phyloP scores from a whole-genome alignment of 2,113 vertebrate genomes.

The Sorex araneus region DNA sequence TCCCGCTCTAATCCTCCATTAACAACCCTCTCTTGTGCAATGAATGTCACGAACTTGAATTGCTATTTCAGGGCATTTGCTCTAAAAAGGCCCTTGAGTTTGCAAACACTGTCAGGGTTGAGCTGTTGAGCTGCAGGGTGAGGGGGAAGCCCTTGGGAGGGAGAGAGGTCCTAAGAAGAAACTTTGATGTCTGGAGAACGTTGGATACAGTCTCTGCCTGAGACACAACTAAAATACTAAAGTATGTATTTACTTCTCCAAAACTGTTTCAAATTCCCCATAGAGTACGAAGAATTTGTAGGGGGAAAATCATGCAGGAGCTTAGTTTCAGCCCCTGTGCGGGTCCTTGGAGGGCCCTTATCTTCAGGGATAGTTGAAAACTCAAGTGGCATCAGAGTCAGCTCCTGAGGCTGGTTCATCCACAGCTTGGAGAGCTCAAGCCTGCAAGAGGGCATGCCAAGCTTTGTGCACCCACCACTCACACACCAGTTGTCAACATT shows the following conservation, averaged over 20 bases:
- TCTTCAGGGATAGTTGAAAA: neutral
- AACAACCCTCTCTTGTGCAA: neutral
- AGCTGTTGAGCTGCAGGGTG: neutral
- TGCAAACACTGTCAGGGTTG: conserved; percentile 27
- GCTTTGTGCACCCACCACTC: neutral
- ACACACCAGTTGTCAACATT: neutral
- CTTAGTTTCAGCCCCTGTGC: too few species aligned
- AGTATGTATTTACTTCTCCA: too few species aligned
- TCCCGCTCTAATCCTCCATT: conserved; percentile 27
- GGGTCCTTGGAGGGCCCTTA: neutral
- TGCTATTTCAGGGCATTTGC: neutral
- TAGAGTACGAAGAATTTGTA: neutral
- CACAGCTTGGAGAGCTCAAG: neutral
- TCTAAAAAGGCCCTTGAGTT: conserved; percentile 66
- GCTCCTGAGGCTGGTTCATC: neutral
- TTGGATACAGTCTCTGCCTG: too few species aligned
- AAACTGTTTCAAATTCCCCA: neutral
- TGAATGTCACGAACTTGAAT: conserved; percentile 29
- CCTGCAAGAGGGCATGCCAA: neutral
- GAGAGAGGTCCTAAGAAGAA: neutral
- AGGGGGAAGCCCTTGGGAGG: neutral
- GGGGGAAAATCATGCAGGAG: neutral
- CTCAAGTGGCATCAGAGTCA: neutral
- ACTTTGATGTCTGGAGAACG: neutral
- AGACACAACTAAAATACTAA: too few species aligned